These are phyloP conservation scores for Drosophila mojavensis DNA, from an alignment of 1,140 invertebrate genomes.

Conservation along the genomic window DNA sequence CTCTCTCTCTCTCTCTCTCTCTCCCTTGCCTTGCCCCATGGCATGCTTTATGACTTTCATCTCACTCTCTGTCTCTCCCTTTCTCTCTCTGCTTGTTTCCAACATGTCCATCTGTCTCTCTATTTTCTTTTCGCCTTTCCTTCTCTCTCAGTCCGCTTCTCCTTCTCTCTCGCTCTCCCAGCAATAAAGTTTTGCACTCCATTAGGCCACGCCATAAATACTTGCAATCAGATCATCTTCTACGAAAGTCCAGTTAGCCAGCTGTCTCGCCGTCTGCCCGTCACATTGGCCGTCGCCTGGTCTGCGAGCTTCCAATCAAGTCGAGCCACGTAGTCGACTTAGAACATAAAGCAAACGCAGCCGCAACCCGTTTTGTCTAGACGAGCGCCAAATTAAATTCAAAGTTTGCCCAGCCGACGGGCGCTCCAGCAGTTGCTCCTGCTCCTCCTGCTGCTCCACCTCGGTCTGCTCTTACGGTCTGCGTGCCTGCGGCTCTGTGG, in stretches of 20 bases:
- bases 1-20: too few species aligned
- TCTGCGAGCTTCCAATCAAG: conserved; percentile 56
- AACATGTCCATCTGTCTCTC: too few species aligned
- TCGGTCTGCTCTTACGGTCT: neutral
- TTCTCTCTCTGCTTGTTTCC: too few species aligned
- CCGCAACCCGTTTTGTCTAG: conserved; percentile 51
- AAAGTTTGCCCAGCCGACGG: conserved; percentile 55
- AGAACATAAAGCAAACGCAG: conserved; percentile 37
- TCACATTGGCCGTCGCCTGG: neutral
- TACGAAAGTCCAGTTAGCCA: too few species aligned
- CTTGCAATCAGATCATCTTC: neutral
- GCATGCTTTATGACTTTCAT: too few species aligned
- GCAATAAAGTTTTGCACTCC: neutral
- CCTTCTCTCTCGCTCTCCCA: too few species aligned
- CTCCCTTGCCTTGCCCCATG: too few species aligned
- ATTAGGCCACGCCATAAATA: neutral
- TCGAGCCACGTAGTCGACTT: conserved; percentile 52
- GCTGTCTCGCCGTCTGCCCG: neutral
- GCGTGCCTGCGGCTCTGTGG: neutral
- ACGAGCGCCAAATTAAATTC: conserved; percentile 69
- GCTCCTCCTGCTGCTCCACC: neutral
- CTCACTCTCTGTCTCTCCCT: too few species aligned
- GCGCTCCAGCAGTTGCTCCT: neutral
- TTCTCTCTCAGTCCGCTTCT: neutral
- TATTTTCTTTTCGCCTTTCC: neutral